phyloP scores from a whole-genome alignment of 1,140 invertebrate species.

The Drosophila dunni region DNA sequence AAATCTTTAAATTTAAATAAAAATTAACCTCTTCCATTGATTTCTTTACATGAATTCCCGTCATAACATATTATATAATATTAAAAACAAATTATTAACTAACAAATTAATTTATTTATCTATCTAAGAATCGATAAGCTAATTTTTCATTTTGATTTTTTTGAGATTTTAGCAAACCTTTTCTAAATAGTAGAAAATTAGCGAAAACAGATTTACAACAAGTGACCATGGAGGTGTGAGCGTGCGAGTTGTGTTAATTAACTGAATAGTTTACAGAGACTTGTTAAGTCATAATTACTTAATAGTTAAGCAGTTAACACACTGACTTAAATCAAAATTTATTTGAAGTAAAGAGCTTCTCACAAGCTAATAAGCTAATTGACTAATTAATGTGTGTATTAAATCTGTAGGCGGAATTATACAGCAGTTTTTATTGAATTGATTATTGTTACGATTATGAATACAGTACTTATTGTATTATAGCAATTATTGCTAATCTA shows the following conservation, averaged over 20 bases:
- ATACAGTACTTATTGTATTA: no score
- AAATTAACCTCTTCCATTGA: no score
- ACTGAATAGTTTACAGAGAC: background rate
- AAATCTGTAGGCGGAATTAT: background rate
- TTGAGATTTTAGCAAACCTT: no score
- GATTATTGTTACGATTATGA: slow-evolving; percentile 4
- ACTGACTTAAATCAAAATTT: background rate
- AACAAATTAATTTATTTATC: no score
- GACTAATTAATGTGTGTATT: slow-evolving; percentile 13
- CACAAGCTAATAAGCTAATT: background rate
- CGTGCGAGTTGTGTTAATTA: background rate
- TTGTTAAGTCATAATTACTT: background rate
- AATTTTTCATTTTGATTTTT: no score
- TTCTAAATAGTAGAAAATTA: no score
- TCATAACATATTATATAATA: no score
- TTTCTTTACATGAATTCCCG: no score
- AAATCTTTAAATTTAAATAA: no score
- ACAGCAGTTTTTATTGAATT: slow-evolving; percentile 30
- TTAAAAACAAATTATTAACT: no score
- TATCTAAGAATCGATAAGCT: no score
- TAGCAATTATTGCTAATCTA: no score
- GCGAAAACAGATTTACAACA: background rate
- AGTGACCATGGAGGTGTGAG: background rate
- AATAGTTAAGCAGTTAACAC: background rate
- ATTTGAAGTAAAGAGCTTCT: background rate